Evolutionary conservation across 2,797 vertebrate genomes (phyloP).

Genomic region (Rhincodon typus): DNA sequence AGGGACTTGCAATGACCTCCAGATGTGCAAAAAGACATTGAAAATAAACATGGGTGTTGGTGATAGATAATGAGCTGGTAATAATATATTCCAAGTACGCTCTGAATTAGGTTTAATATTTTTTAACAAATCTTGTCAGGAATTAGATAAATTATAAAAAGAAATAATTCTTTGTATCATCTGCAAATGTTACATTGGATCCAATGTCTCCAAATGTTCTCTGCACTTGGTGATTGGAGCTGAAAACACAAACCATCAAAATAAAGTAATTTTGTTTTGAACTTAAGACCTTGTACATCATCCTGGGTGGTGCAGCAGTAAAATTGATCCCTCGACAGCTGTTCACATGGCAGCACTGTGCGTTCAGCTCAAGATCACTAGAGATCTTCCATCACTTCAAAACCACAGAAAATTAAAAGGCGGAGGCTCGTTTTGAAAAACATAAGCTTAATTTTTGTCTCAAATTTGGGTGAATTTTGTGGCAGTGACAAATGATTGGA

Average conservation of each 20-base stretch:
- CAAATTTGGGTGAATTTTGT: background rate
- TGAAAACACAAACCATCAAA: background rate
- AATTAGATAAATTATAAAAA: no score
- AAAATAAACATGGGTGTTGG: constrained; percentile 18
- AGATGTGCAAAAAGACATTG: background rate
- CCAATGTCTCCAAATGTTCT: background rate
- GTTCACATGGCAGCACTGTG: background rate
- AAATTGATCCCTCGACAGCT: background rate
- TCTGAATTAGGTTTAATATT: background rate
- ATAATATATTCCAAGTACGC: no score
- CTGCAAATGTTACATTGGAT: no score
- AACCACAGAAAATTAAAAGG: background rate
- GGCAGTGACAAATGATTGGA: background rate
- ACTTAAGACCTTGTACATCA: background rate
- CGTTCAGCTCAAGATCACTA: background rate
- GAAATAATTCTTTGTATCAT: no score
- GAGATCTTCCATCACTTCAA: background rate
- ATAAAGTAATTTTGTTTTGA: background rate
- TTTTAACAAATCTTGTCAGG: no score
- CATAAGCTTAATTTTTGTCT: background rate
- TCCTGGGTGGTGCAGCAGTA: background rate
- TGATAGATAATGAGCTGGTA: background rate
- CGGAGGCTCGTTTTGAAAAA: background rate
- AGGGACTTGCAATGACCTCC: background rate
- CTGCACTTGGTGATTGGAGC: no score